phyloP scores from a whole-genome alignment of 2,888 invertebrate species.

The Choreutis nemorana region DNA sequence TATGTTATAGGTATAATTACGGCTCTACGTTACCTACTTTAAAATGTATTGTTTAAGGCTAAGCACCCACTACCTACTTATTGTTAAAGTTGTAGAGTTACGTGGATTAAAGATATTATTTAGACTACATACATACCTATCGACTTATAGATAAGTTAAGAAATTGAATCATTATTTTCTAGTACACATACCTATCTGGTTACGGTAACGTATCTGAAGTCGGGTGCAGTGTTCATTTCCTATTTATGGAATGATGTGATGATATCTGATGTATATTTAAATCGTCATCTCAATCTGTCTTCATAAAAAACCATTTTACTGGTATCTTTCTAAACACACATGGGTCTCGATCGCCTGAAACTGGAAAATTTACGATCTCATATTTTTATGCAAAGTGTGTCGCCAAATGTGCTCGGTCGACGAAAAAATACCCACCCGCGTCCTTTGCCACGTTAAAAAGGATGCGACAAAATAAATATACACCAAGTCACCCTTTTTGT shows the following conservation, averaged over 20 bases:
- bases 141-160: too few relatives aligned
- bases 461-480: constrained; percentile 66
- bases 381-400: constrained; percentile 65
- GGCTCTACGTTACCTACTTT: too few relatives aligned
- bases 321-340: constrained; percentile 46
- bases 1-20: too few relatives aligned
- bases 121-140: too few relatives aligned
- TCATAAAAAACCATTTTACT: constrained; percentile 44
- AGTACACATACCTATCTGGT: too few relatives aligned
- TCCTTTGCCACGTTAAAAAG: constrained; percentile 62
- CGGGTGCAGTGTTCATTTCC: background rate
- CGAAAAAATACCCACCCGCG: constrained; percentile 54
- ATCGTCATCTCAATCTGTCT: constrained; percentile 21
- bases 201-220: too few relatives aligned
- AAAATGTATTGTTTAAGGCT: too few relatives aligned
- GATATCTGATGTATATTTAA: background rate
- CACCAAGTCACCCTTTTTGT: constrained; percentile 63
- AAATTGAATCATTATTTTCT: too few relatives aligned
- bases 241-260: background rate
- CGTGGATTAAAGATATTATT: too few relatives aligned
- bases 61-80: too few relatives aligned
- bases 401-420: constrained; percentile 58
- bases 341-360: constrained; percentile 44
- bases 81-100: too few relatives aligned
- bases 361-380: constrained; percentile 55